A percentile compares a stretch with the other conserved stretches of the same genome.
Evolutionary conservation across 2,797 vertebrate genomes (phyloP).

Genomic region (Schizothorax lantsangensis): DNA sequence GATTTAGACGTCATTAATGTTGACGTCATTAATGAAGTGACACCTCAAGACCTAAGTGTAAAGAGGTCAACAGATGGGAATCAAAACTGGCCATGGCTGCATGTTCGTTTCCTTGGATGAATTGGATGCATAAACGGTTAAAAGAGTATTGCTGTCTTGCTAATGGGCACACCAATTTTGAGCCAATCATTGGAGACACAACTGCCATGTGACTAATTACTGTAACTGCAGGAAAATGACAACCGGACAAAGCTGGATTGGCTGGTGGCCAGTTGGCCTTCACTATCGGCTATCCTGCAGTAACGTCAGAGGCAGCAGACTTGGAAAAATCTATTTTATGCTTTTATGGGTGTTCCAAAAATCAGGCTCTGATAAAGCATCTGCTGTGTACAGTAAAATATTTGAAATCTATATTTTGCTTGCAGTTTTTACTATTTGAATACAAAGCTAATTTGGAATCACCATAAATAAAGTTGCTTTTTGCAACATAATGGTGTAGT

Average conservation of each 20-base stretch:
- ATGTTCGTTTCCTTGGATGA: neutral
- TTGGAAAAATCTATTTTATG: constrained; percentile 24
- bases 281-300: neutral
- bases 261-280: constrained; percentile 1
- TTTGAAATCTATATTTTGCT: neutral
- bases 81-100: neutral
- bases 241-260: neutral
- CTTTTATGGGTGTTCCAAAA: neutral
- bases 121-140: neutral
- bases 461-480: neutral
- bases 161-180: neutral
- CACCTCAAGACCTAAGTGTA: neutral
- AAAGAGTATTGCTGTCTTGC: neutral
- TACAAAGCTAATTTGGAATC: neutral
- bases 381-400: neutral
- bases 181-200: neutral
- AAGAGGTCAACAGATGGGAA: neutral
- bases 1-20: neutral
- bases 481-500: neutral
- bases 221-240: neutral
- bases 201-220: constrained; percentile 2
- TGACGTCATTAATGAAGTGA: neutral
- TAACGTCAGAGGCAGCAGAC: constrained; percentile 2
- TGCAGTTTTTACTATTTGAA: neutral
- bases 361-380: neutral